phyloP scores from a whole-genome alignment of 2,797 vertebrate genomes.

The Myotis myotis region DNA sequence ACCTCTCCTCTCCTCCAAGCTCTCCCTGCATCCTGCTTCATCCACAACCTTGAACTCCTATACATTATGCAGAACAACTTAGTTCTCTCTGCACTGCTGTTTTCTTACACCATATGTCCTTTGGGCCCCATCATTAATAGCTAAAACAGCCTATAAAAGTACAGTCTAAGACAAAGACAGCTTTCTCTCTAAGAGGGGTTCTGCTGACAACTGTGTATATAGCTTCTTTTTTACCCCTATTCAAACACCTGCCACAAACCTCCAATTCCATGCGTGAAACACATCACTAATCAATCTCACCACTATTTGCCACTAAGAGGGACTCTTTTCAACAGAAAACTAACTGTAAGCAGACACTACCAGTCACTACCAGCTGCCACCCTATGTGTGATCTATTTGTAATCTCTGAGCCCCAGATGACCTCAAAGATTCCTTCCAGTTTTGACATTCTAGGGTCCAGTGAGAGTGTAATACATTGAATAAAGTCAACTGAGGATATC shows the following conservation, averaged over 20 bases:
- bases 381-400: not conserved
- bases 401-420: not conserved
- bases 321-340: not conserved
- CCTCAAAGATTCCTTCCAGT: not conserved
- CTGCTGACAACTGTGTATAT: not conserved
- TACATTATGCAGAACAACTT: not conserved
- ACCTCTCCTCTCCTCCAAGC: not conserved
- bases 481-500: not conserved
- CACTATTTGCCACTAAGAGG: not conserved
- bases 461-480: not conserved
- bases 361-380: not conserved
- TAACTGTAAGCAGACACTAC: not conserved
- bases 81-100: not conserved
- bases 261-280: not conserved
- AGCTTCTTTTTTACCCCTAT: not conserved
- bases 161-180: not conserved
- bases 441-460: not conserved
- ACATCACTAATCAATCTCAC: slow-evolving; percentile 41
- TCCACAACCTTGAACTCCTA: not conserved
- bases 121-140: not conserved
- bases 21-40: not conserved
- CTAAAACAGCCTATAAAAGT: not conserved
- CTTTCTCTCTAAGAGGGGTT: slow-evolving; percentile 11
- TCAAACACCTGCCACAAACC: not conserved
- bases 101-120: not conserved